Percentiles rank a stretch among this genome's conserved stretches.
These are phyloP conservation scores for Itoplectis maculator DNA, from an alignment of 2,888 invertebrate species.

Conservation along the genomic window DNA sequence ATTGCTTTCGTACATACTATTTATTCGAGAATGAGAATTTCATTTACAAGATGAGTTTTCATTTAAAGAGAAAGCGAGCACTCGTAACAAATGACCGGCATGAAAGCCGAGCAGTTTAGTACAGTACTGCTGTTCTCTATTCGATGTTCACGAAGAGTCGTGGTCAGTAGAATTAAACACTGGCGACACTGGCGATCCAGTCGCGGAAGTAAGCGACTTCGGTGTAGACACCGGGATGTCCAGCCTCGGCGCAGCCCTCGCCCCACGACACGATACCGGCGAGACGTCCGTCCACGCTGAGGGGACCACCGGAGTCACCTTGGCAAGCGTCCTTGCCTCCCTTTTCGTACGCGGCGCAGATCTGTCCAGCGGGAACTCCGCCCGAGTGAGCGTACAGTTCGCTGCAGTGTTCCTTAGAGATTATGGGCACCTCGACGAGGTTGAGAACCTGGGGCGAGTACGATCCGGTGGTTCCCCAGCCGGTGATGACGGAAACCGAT, in stretches of 20 bases:
- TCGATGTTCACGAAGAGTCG: not conserved
- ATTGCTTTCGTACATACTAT: not conserved
- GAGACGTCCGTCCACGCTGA: conserved; percentile 70
- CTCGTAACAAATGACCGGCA: not conserved
- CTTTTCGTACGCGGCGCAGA: conserved; percentile 87
- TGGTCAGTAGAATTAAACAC: not conserved
- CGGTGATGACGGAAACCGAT: conserved; percentile 69
- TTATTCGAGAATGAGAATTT: not conserved
- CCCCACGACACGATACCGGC: conserved; percentile 83
- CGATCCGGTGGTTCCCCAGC: conserved; percentile 72
- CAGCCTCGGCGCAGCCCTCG: conserved; percentile 85
- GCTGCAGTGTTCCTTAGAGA: conserved; percentile 85
- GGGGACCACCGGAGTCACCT: conserved; percentile 75
- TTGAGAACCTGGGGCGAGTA: conserved; percentile 79
- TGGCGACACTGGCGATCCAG: conserved; percentile 68
- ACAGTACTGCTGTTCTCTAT: not conserved
- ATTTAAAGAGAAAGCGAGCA: not conserved
- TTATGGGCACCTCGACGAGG: conserved; percentile 86
- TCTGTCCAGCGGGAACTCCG: conserved; percentile 81
- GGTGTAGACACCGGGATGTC: conserved; percentile 84
- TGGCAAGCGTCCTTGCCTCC: conserved; percentile 85
- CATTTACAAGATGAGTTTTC: not conserved
- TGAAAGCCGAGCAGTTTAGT: not conserved
- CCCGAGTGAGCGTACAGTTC: conserved; percentile 59
- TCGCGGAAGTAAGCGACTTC: conserved; percentile 86